Conservation (phyloP, 2,888 invertebrate genomes). For the Drosophila anomelani region DNA sequence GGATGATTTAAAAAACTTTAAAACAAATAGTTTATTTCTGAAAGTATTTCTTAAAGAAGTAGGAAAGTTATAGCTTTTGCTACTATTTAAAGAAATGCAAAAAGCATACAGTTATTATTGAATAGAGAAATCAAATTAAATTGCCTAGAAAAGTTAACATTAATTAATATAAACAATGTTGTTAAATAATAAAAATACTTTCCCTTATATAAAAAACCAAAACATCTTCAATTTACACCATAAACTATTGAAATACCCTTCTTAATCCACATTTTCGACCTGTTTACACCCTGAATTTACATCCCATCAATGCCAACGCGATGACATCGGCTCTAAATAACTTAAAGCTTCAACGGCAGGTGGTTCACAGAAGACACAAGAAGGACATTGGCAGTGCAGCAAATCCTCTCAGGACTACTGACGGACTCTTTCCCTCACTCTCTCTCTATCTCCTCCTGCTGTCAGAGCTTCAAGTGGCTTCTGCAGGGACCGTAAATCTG, state of each 20-base stretch:
- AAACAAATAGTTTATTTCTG: neutral
- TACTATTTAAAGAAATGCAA: too few relatives aligned
- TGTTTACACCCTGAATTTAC: neutral
- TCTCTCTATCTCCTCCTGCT: neutral
- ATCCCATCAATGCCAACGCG: conserved; percentile 22
- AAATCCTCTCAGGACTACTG: conserved; percentile 34
- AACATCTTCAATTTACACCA: neutral
- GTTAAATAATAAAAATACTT: too few relatives aligned
- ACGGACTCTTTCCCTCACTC: neutral
- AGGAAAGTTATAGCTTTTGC: too few relatives aligned
- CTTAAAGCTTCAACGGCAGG: conserved; percentile 26
- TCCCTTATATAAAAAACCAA: neutral
- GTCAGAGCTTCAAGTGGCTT: conserved; percentile 34
- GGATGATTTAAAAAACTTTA: neutral
- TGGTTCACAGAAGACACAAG: conserved; percentile 2
- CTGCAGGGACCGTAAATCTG: conserved; percentile 35
- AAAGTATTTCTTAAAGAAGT: too few relatives aligned
- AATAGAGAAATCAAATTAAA: too few relatives aligned
- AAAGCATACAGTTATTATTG: too few relatives aligned
- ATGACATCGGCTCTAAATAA: conserved; percentile 35
- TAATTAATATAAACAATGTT: too few relatives aligned
- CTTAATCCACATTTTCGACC: too few relatives aligned
- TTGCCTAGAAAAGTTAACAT: too few relatives aligned
- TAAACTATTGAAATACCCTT: neutral
- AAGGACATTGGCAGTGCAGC: conserved; percentile 26